Base-by-base conservation (phyloP, 23 tunicate species). In the Phallusia fumigata region DNA sequence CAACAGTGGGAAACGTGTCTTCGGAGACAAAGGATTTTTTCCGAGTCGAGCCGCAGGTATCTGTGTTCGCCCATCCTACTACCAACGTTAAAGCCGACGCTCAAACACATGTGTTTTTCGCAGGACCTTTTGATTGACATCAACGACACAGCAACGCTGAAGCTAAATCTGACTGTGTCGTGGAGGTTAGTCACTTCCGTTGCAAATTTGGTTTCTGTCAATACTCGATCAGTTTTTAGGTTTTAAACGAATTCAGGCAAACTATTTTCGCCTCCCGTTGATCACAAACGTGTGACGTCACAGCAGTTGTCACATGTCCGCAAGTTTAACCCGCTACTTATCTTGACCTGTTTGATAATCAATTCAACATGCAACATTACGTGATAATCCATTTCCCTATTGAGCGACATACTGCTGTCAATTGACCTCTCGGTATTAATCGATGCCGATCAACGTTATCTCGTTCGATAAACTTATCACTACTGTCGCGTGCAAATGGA, bases 81-180 rank as follows among this genome's bases (percentile, higher is more conserved):
- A 58, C 69, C 69, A 11, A 58, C 13, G 13, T 58, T 16, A 58
- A 16, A 21, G 16, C 69, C 47, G 10, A 40, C 47, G 10, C 47
- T 40, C 47, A 40, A 40, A 40, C 5, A 40, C 47, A 40, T 10
- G 10, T 40, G 10, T 58, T 16, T 79, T 52, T 51, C 83, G 33
- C 79, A 92, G 88, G 81, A 81, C 74, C 65, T 92, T 2, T 47
- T 65, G 13, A 69, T 90, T 65, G 87, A 86, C 30, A 36, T 91
- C 19, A 91, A 91, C 69, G 96, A 91, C 34, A 78, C 84, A 0
- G 95, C 90, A 30, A 90, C 90, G 21, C 80, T 90, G 58, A 90
- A 86, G 45, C 64, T 90, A 31, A 82, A 64, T 74, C 82, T 89
- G 30, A 35, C 53, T 51, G 74, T 89, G 15, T 28, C 78, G 22